These are phyloP conservation scores for Falco punctatus DNA, from an alignment of 2,113 vertebrate genomes.

Conservation along the genomic window DNA sequence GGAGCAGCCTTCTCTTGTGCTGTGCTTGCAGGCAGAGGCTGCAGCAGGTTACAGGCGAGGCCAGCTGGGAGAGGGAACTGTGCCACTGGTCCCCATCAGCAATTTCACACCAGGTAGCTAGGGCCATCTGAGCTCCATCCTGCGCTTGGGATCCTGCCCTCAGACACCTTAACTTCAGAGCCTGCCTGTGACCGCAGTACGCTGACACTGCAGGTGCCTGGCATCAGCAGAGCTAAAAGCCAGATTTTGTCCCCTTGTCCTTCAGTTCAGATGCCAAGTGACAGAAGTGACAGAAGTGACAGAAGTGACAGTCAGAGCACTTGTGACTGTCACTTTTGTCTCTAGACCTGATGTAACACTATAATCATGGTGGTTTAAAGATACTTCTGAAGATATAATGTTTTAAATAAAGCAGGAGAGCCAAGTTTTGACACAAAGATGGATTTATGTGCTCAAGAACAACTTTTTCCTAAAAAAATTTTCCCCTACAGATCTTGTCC, in stretches of 20 bases:
- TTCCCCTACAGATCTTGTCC: not conserved
- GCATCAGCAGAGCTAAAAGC: not conserved
- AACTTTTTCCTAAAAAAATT: not conserved
- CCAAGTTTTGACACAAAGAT: not conserved
- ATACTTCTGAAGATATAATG: not conserved
- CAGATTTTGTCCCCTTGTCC: not conserved
- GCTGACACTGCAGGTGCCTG: not conserved
- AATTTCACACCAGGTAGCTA: not conserved
- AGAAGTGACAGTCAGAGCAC: not conserved
- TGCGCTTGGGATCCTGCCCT: not conserved
- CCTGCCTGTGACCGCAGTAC: fast-evolving
- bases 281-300: not conserved
- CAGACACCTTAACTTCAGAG: not conserved
- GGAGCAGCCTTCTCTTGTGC: not conserved
- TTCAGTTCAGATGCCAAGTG: not conserved
- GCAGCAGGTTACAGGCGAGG: not conserved
- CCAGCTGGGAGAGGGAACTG: not conserved
- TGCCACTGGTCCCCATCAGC: not conserved
- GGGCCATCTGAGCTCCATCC: not conserved
- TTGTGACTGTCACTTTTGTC: not conserved
- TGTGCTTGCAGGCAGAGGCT: not conserved
- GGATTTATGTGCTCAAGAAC: not conserved
- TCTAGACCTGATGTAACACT: not conserved
- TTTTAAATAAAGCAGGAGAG: not conserved
- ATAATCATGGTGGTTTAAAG: not conserved